Evolutionary conservation across 2,797 vertebrate species (phyloP), one percentile per base, ranked within the genome.

Genomic region (Tenualosa thibaudeaui): DNA sequence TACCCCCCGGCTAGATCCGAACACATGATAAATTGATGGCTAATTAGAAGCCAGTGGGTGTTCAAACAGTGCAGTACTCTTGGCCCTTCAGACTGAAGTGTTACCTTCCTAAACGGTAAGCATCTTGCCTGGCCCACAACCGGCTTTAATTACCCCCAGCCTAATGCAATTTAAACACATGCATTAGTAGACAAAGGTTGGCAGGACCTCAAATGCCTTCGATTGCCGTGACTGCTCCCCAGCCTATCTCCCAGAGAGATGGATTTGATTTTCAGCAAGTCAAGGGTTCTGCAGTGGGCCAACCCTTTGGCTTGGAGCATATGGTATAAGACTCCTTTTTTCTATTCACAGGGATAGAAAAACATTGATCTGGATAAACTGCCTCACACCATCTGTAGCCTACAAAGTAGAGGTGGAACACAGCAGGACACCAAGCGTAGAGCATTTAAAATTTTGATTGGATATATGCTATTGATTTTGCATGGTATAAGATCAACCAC

Each of bases 111-210:
- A 22, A 62, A 83, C 81, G 15, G 62, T 78, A 68, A 83, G 84
- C 82, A 71, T 81, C 68, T 51, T 71, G 65, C 81, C 75, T 81
- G 82, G 81, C 82, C 87, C 85, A 81, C 81, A 58, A 88, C 82
- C 81, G 87, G 83, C 75, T 83, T 86, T 86, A 86, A 88, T 88
- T 84, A 88, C 81, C 81, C 83, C 84, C 56, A 62, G 50, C 83
- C 81, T 88, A 88, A 88, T 86, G 87, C 83, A 84, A 84, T 88
- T 84, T 84, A 83, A 83, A 83, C 58, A 26, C 75, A 43, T 31
- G 58, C 83, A 81, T 84, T 86, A 85, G 84, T 85, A 88, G 85
- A 83, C 87, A 86, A 86, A 81, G 53, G 83, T 84, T 86, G 85
- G 71, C 71, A 78, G 40, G 60, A 81, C 81, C 83, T 86, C 56